Evolutionary conservation across 2,797 vertebrate genomes (phyloP).

Genomic region (Oreortyx pictus): DNA sequence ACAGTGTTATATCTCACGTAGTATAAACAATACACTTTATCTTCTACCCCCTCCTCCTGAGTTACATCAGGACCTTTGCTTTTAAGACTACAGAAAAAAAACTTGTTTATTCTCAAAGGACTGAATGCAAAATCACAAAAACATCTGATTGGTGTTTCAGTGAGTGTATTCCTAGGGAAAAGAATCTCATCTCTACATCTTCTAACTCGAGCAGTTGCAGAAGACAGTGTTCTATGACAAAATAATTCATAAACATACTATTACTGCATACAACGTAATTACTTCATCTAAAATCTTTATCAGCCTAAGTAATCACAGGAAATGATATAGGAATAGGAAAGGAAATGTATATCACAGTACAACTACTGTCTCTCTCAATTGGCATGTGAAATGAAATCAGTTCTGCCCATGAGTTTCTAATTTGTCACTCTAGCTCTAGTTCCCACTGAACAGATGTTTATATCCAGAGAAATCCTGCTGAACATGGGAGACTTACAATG

Average conservation of each 20-base stretch:
- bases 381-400: conserved; percentile 44
- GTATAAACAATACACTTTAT: background rate
- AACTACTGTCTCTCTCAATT: background rate
- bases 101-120: background rate
- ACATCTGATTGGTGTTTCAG: background rate
- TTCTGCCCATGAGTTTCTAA: conserved; percentile 44
- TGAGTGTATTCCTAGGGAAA: background rate
- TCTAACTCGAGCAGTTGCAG: background rate
- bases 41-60: background rate
- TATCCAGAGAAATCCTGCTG: conserved; percentile 2
- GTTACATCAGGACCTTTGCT: background rate
- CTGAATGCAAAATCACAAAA: background rate
- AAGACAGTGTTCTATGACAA: background rate
- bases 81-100: background rate
- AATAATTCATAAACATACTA: background rate
- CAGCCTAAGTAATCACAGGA: background rate
- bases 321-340: no score
- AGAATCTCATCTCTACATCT: background rate
- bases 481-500: background rate
- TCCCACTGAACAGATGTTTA: conserved; percentile 27
- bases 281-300: conserved; percentile 12
- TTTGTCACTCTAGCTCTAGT: conserved; percentile 54
- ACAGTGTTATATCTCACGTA: background rate
- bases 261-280: background rate
- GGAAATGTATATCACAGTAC: background rate